Conservation (phyloP, 2,113 vertebrate genomes). For the Paracanthobrama guichenoti region DNA sequence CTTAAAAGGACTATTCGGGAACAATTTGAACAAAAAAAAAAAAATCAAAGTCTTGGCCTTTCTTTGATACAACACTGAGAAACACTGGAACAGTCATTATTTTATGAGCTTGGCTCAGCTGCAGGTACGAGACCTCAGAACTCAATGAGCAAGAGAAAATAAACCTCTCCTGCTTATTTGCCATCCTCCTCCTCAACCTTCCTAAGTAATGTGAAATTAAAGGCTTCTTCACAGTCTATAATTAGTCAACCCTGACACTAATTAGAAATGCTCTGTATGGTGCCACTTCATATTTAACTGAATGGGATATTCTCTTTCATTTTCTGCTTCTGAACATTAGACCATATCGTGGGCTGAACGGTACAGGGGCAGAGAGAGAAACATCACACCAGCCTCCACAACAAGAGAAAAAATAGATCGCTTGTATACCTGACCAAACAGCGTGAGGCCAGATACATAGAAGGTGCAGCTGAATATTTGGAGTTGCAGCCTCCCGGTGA, state of each 20-base stretch:
- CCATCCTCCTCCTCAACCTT: constrained; percentile 29
- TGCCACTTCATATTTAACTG: constrained; percentile 62
- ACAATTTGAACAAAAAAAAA: not conserved
- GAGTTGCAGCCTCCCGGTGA: not conserved
- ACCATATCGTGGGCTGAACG: constrained; percentile 7
- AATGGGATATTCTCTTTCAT: constrained; percentile 60
- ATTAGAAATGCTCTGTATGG: constrained; percentile 64
- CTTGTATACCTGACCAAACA: not conserved
- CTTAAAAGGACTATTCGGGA: not conserved
- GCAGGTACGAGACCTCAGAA: constrained; percentile 24
- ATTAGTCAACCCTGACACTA: constrained; percentile 68
- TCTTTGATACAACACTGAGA: not conserved
- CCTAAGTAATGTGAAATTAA: constrained; percentile 66
- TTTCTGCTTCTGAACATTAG: constrained; percentile 34
- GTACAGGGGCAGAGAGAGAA: not conserved
- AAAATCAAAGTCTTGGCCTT: not conserved
- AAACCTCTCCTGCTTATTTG: constrained; percentile 30
- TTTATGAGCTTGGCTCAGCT: not conserved
- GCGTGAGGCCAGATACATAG: not conserved
- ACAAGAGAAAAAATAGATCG: not conserved
- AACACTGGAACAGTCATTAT: not conserved
- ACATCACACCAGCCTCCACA: constrained; percentile 11
- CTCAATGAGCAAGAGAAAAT: constrained; percentile 8
- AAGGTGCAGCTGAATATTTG: not conserved
- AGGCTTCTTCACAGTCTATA: constrained; percentile 67